Percentiles rank a stretch among this genome's conserved stretches.
Conservation (phyloP, 2,888 invertebrate species). For the Cryptophagus acutangulus region DNA sequence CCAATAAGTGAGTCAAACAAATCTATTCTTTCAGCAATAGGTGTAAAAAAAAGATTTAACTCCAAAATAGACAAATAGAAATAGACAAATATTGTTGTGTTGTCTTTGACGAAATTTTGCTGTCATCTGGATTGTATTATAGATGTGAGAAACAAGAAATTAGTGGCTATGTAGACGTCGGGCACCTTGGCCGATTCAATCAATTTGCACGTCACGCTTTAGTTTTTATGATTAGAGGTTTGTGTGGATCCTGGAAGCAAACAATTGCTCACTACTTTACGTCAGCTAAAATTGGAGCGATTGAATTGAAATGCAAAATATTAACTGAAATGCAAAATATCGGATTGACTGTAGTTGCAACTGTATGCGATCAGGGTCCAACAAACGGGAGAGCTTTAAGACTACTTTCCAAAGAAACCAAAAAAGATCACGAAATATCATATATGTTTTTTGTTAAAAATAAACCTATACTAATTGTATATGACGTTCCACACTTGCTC, state of each 20-base stretch:
- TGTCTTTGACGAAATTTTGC: background rate
- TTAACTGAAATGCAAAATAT: slow-evolving; percentile 1
- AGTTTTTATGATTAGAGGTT: slow-evolving; percentile 2
- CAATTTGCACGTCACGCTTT: background rate
- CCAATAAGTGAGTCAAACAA: too few species aligned
- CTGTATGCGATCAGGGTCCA: background rate
- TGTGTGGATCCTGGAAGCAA: slow-evolving; percentile 1
- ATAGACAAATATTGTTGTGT: too few species aligned
- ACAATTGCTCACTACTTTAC: background rate
- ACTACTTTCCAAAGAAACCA: background rate
- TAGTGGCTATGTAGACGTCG: background rate
- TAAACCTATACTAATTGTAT: background rate
- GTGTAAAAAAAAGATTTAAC: too few species aligned
- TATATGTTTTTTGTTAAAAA: slow-evolving; percentile 3
- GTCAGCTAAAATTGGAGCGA: background rate
- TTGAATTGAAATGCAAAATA: background rate
- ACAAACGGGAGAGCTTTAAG: background rate
- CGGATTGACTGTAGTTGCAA: background rate
- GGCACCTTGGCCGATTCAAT: background rate
- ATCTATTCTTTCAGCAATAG: too few species aligned
- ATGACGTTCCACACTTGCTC: slow-evolving; percentile 3
- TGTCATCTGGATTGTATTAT: background rate
- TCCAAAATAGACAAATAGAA: too few species aligned
- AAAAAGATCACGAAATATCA: too few species aligned
- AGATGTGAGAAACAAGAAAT: background rate